Evolutionary conservation across 2,113 vertebrate genomes (phyloP).

Genomic region (Nothocercus julius): DNA sequence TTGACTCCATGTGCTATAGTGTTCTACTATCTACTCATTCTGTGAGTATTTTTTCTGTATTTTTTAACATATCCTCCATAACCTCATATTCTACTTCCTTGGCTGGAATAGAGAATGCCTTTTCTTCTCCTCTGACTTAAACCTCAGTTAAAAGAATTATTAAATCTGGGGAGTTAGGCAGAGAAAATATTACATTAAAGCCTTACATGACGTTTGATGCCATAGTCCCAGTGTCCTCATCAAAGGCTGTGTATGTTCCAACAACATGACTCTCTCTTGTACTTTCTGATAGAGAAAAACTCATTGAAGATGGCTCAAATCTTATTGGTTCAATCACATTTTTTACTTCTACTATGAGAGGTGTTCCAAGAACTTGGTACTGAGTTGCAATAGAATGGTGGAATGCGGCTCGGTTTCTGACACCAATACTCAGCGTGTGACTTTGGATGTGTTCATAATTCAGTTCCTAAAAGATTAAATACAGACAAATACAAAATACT

Average conservation of each 20-base stretch:
- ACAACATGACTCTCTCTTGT: conserved; percentile 69
- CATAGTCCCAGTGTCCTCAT: conserved; percentile 84
- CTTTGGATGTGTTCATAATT: conserved; percentile 86
- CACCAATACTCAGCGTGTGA: conserved; percentile 78
- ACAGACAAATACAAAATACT: neutral
- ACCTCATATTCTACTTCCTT: neutral
- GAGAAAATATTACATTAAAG: neutral
- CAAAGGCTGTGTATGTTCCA: conserved; percentile 78
- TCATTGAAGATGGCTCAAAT: conserved; percentile 77
- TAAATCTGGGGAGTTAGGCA: neutral
- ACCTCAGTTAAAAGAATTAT: neutral
- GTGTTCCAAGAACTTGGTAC: conserved; percentile 70
- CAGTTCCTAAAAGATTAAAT: conserved; percentile 76
- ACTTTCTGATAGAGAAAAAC: conserved; percentile 75
- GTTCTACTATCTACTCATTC: neutral
- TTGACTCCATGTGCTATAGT: neutral
- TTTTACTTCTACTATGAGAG: conserved; percentile 78
- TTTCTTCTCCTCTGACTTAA: neutral
- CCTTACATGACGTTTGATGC: conserved; percentile 87
- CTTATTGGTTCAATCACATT: conserved; percentile 83
- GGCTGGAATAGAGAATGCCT: neutral
- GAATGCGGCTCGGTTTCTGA: conserved; percentile 87
- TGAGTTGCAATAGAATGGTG: conserved; percentile 76
- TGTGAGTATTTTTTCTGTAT: neutral
- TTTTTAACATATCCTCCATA: neutral